Conservation (phyloP, 1,140 invertebrate species). For the Neomicropteryx cornuta region DNA sequence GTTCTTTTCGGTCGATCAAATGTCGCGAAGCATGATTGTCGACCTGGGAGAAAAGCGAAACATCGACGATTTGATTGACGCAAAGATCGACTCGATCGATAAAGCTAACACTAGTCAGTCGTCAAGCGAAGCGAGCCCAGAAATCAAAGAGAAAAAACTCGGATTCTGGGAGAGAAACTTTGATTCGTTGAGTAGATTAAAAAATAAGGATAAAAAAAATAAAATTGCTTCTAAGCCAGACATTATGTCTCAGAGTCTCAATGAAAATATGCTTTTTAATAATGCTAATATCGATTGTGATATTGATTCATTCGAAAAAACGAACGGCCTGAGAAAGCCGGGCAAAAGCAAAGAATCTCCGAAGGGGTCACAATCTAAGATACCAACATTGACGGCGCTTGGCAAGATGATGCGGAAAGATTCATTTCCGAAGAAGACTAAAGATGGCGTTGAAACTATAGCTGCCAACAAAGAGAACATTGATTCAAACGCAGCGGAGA, state of each 20-base stretch:
- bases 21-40: slow-evolving; percentile 45
- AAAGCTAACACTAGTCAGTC: neutral
- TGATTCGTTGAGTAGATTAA: slow-evolving; percentile 28
- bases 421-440: slow-evolving; percentile 27
- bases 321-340: slow-evolving; percentile 31
- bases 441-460: slow-evolving; percentile 17
- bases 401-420: slow-evolving; percentile 39
- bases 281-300: slow-evolving; percentile 33
- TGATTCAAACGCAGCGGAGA: slow-evolving; percentile 19
- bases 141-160: slow-evolving; percentile 40
- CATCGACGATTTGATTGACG: slow-evolving; percentile 20
- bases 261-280: slow-evolving; percentile 46
- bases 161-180: slow-evolving; percentile 42
- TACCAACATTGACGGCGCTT: slow-evolving; percentile 33
- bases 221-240: slow-evolving; percentile 32
- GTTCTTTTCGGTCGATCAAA: slow-evolving; percentile 40
- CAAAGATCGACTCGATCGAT: slow-evolving; percentile 6
- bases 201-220: slow-evolving; percentile 32
- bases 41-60: slow-evolving; percentile 29
- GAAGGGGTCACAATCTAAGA: slow-evolving; percentile 29
- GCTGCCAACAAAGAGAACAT: slow-evolving; percentile 16
- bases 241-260: slow-evolving; percentile 47
- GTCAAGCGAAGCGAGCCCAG: slow-evolving; percentile 22
- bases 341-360: slow-evolving; percentile 22
- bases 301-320: slow-evolving; percentile 28